Conservation (phyloP, 2,113 vertebrate species). For the Phycodurus eques region DNA sequence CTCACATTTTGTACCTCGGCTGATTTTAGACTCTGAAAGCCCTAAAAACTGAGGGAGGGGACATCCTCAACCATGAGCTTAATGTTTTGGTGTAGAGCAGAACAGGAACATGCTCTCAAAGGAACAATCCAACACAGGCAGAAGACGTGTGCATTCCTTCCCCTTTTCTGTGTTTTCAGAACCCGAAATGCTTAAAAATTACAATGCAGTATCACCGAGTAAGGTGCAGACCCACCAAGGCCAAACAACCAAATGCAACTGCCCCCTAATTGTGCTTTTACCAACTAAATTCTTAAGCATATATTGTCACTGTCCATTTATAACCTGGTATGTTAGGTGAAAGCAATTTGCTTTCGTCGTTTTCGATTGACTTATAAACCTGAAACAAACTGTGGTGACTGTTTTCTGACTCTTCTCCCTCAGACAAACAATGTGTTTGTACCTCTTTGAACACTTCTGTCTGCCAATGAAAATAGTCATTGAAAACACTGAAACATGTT, state of each 20-base stretch:
- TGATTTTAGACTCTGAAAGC: conserved; percentile 11
- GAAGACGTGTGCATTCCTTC: conserved; percentile 8
- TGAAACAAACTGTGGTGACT: background rate
- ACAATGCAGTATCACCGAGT: background rate
- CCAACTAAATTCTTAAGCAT: background rate
- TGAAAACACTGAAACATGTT: conserved; percentile 10
- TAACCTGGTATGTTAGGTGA: background rate
- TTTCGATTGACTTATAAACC: background rate
- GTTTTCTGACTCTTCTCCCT: background rate
- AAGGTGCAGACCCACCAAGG: background rate
- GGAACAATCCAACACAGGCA: conserved; percentile 27
- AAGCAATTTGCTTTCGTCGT: background rate
- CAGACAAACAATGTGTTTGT: background rate
- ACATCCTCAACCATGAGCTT: conserved; percentile 33
- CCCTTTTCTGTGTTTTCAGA: background rate
- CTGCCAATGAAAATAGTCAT: background rate
- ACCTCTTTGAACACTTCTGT: background rate
- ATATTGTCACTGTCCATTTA: background rate
- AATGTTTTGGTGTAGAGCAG: conserved; percentile 19
- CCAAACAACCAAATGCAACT: background rate
- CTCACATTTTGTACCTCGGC: background rate
- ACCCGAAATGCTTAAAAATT: background rate
- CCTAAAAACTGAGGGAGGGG: conserved; percentile 21
- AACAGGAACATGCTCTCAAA: conserved; percentile 3
- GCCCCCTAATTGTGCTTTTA: background rate